Evolutionary conservation across 35 echinoderm and acorn worm genomes (phyloP), one percentile per base, ranked within the genome.

Genomic region (Lytechinus pictus): DNA sequence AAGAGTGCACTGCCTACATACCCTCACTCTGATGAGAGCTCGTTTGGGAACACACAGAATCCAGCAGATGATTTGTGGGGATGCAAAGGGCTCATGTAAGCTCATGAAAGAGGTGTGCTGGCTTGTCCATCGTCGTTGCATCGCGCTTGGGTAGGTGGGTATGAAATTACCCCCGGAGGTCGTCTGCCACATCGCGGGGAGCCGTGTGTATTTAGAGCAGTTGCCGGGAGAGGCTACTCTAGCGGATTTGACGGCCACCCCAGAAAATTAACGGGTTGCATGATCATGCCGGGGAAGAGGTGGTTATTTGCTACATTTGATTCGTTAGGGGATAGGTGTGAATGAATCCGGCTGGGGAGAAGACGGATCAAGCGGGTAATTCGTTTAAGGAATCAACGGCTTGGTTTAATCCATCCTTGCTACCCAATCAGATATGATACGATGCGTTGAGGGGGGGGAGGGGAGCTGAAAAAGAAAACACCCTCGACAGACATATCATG

Each of bases 141-240:
- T 79, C 88, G 88, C 88, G 88, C 88, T 90, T 90, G 88, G 88
- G 88, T 90, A 52, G 88, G 24, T 90, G 88, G 88, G 88, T 90
- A 90, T 90, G 88, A 90, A 90, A 90, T 90, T 90, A 89, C n/a
- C 88, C 88, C 28, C 13, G 66, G 66, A 79, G 66, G 66, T 79
- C 66, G 66, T 79, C 66, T 79, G 66, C 21, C 21, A 79, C n/a
- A 79, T 79, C 66, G 21, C 19, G 14, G 66, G 21, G 66, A 79
- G 66, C 21, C 66, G 66, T 79, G 66, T 79, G 66, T 79, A 79
- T 79, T 79, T 79, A 79, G 66, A 79, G 66, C 66, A 24, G 66
- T 21, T 72, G 61, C 16, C 66, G 6, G 61, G 66, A 79, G 21
- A 79, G n/a, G 66, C 66, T 79, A 24, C 66, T 79, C 19, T 79